phyloP scores from a whole-genome alignment of 2,113 vertebrate genomes.

The Chaetodon auriga region DNA sequence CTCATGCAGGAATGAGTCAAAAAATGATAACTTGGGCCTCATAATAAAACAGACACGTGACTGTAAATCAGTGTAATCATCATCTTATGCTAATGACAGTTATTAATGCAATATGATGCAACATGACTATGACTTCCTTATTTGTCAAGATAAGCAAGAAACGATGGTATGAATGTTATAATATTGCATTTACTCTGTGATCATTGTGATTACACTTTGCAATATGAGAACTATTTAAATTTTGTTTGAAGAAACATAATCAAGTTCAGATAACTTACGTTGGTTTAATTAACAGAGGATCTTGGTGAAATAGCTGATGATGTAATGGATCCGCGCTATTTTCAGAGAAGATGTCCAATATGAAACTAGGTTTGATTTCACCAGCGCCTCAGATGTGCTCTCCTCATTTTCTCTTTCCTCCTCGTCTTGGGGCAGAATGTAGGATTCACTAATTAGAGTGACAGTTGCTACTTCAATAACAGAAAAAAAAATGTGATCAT shows the following conservation, averaged over 20 bases:
- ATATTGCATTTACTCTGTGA: no score
- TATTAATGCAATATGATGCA: not conserved
- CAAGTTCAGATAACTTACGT: no score
- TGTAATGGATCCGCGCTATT: no score
- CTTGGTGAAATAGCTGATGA: no score
- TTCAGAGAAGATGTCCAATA: not conserved
- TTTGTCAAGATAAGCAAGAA: no score
- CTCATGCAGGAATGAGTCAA: not conserved
- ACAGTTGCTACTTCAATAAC: not conserved
- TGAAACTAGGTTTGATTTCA: not conserved
- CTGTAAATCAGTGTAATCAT: conserved; percentile 8
- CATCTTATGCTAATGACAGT: not conserved
- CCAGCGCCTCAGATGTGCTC: not conserved
- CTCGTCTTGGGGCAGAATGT: not conserved
- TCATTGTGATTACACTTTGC: no score
- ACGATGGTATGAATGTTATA: no score
- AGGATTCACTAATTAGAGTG: conserved; percentile 13
- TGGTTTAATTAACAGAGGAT: no score
- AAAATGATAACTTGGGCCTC: not conserved
- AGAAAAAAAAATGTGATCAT: not conserved
- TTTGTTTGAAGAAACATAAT: no score
- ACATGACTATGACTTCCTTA: not conserved
- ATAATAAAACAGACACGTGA: conserved; percentile 8
- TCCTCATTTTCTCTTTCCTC: not conserved
- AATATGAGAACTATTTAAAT: no score